Conservation (phyloP, 2,888 invertebrate species). For the Calephelis perditalis region DNA sequence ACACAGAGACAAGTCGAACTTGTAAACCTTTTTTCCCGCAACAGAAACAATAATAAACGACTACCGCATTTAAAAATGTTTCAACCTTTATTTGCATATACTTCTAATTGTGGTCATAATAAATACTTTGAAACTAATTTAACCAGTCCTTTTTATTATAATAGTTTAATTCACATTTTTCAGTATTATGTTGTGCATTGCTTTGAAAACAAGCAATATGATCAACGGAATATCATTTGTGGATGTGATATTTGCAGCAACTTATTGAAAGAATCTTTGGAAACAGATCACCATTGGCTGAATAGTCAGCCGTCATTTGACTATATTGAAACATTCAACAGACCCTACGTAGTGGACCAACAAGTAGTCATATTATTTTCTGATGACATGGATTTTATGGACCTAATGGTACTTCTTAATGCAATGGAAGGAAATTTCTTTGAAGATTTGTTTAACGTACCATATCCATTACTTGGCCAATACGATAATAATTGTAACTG, state of each 20-base stretch:
- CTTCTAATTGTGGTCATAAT: too few relatives aligned
- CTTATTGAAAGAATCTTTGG: background rate
- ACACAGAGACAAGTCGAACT: too few relatives aligned
- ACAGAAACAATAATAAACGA: too few relatives aligned
- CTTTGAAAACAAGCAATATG: background rate
- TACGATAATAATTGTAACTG: background rate
- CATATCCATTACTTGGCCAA: background rate
- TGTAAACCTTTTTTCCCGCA: too few relatives aligned
- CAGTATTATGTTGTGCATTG: background rate
- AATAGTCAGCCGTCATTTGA: background rate
- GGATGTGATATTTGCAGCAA: background rate
- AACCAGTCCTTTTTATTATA: too few relatives aligned
- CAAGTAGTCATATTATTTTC: background rate
- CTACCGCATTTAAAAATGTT: too few relatives aligned
- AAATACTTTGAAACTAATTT: too few relatives aligned
- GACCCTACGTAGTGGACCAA: background rate
- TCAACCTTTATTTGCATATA: too few relatives aligned
- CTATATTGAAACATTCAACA: background rate
- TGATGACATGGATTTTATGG: background rate
- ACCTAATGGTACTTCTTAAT: background rate
- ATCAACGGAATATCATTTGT: background rate
- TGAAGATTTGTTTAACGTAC: background rate
- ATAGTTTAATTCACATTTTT: background rate
- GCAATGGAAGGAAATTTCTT: background rate
- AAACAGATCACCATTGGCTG: slow-evolving; percentile 1